Conservation (phyloP, 2,113 vertebrate species). For the Poeciliopsis prolifica region DNA sequence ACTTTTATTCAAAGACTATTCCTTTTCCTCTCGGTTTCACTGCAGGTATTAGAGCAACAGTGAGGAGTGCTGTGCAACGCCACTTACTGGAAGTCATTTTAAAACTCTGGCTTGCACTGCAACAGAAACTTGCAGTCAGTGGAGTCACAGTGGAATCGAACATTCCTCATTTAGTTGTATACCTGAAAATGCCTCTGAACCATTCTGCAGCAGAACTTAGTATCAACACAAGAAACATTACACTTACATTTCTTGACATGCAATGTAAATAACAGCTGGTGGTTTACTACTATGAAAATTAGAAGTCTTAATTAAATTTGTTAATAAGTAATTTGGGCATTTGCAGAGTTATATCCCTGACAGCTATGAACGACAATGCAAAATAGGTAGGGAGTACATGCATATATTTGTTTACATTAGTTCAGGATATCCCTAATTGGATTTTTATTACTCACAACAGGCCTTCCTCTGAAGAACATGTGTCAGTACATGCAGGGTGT, state of each 20-base stretch:
- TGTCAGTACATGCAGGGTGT: constrained; percentile 5
- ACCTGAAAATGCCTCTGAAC: constrained; percentile 17
- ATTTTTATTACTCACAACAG: neutral
- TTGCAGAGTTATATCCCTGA: neutral
- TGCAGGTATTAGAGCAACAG: constrained; percentile 43
- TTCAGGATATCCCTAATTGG: constrained; percentile 5
- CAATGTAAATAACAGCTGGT: neutral
- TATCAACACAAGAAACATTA: neutral
- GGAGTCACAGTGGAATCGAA: constrained; percentile 43
- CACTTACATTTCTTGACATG: neutral
- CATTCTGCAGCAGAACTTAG: neutral
- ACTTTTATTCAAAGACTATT: constrained; percentile 5
- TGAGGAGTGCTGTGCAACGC: constrained; percentile 18
- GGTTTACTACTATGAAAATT: neutral
- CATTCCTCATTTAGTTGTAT: constrained; percentile 22
- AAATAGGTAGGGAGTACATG: neutral
- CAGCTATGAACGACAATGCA: neutral
- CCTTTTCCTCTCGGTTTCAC: constrained; percentile 21
- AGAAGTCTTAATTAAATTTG: neutral
- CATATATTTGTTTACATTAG: constrained; percentile 2
- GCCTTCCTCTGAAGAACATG: neutral
- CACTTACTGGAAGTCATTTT: constrained; percentile 55
- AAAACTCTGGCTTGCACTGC: constrained; percentile 24
- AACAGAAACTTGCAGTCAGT: constrained; percentile 45
- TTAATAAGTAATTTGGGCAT: neutral